A percentile compares a stretch with the other conserved stretches of the same genome.
These are phyloP conservation scores for Drosophila repleta DNA, from an alignment of 1,140 invertebrate genomes.

Conservation along the genomic window DNA sequence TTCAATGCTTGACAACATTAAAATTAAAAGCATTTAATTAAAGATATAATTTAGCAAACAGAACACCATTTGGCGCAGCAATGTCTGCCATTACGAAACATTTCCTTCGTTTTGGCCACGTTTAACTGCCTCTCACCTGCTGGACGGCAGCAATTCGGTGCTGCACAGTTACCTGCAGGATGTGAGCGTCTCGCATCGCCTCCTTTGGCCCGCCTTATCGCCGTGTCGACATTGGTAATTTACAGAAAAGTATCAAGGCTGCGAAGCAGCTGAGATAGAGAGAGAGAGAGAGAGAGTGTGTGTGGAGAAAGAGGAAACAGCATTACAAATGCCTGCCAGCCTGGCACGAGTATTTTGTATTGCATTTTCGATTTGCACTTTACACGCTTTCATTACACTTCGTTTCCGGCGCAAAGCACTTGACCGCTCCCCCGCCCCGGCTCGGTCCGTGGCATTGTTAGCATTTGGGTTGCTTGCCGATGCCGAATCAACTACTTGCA, in stretches of 20 bases:
- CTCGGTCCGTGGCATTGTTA: conserved; percentile 68
- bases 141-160: conserved; percentile 29
- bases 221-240: conserved; percentile 73
- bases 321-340: conserved; percentile 43
- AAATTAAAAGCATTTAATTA: conserved; percentile 77
- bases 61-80: conserved; percentile 38
- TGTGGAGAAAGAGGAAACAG: neutral
- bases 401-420: conserved; percentile 67
- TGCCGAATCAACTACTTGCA: conserved; percentile 7
- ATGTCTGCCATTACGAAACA: conserved; percentile 46
- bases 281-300: neutral
- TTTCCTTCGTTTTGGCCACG: conserved; percentile 43
- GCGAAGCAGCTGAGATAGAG: neutral
- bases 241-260: conserved; percentile 46
- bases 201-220: conserved; percentile 54
- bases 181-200: conserved; percentile 41
- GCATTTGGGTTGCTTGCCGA: conserved; percentile 62
- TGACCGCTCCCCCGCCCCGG: conserved; percentile 24
- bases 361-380: conserved; percentile 80
- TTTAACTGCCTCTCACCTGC: conserved; percentile 39
- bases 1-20: conserved; percentile 47
- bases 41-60: conserved; percentile 67
- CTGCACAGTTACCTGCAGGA: conserved; percentile 53
- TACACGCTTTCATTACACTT: conserved; percentile 82
- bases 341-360: conserved; percentile 60